These are phyloP conservation scores for Dendrocincla fuliginosa DNA, from an alignment of 2,797 vertebrate species.

Conservation along the genomic window DNA sequence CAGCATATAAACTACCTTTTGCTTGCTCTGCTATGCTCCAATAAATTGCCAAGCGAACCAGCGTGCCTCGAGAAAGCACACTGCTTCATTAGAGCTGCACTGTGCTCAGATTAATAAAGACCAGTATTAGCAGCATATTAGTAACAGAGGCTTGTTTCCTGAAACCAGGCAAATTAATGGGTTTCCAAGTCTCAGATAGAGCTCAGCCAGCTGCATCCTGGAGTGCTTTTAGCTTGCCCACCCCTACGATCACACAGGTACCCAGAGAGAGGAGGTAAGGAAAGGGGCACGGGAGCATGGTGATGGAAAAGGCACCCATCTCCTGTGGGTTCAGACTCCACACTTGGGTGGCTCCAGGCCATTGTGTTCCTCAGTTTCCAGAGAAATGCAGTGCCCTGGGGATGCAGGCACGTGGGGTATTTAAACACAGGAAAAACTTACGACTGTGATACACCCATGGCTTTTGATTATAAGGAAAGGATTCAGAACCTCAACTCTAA, in stretches of 20 bases:
- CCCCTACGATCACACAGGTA: neutral
- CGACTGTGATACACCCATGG: neutral
- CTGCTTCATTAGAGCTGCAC: neutral
- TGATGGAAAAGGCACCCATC: neutral
- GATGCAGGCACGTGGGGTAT: too few species aligned
- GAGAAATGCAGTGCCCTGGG: neutral
- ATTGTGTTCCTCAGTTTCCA: fast-evolving
- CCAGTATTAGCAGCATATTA: neutral
- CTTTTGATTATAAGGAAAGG: neutral
- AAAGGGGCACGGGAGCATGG: neutral
- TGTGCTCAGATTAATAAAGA: neutral
- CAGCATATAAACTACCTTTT: neutral
- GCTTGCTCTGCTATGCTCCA: neutral
- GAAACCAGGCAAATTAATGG: neutral
- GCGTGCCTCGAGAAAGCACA: neutral
- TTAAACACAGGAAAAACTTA: neutral
- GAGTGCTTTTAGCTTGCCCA: neutral
- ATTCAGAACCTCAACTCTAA: neutral
- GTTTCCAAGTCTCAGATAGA: neutral
- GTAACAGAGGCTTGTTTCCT: neutral
- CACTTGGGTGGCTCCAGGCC: neutral
- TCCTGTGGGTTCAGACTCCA: neutral
- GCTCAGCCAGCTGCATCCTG: neutral
- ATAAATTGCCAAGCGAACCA: neutral
- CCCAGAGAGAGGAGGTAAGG: neutral